A percentile compares a stretch with the other conserved stretches of the same genome.
phyloP scores from a whole-genome alignment of 2,888 invertebrate species.

The Megaustenia siamemsis region DNA sequence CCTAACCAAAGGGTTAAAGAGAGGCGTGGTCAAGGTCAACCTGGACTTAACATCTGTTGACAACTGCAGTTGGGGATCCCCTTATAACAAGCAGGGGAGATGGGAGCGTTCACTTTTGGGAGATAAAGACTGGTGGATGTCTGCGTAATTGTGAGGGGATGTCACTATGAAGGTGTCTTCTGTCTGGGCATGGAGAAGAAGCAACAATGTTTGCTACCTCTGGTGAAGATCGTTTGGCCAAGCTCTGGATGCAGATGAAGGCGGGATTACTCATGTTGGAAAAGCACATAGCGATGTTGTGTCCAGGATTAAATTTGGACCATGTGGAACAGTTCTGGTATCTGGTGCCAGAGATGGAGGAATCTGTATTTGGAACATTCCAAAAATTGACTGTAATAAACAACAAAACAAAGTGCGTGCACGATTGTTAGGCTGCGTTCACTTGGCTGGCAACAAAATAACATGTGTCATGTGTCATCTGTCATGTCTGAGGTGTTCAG shows the following conservation, averaged over 20 bases:
- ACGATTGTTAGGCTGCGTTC: no score
- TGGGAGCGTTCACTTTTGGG: constrained; percentile 36
- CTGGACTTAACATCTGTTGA: background rate
- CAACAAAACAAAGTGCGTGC: no score
- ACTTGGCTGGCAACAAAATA: background rate
- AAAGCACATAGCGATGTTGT: constrained; percentile 37
- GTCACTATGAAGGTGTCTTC: background rate
- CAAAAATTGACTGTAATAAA: background rate
- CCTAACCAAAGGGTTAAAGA: constrained; percentile 19
- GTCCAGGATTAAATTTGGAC: constrained; percentile 18
- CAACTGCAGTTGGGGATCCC: constrained; percentile 7
- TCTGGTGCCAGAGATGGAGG: constrained; percentile 36
- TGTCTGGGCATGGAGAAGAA: constrained; percentile 33
- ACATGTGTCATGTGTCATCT: no score
- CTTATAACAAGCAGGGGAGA: constrained; percentile 28
- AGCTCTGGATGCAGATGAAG: constrained; percentile 43
- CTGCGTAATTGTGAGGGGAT: constrained; percentile 8
- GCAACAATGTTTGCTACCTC: background rate
- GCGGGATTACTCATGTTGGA: constrained; percentile 27
- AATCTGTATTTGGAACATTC: constrained; percentile 43
- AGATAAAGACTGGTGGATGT: constrained; percentile 19
- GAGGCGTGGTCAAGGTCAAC: background rate
- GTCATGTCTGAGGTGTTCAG: no score
- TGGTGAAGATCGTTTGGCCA: constrained; percentile 28
- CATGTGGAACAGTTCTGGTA: constrained; percentile 39